These are phyloP conservation scores for Nasalis larvatus DNA, from an alignment of 2,113 vertebrate genomes.

Conservation along the genomic window DNA sequence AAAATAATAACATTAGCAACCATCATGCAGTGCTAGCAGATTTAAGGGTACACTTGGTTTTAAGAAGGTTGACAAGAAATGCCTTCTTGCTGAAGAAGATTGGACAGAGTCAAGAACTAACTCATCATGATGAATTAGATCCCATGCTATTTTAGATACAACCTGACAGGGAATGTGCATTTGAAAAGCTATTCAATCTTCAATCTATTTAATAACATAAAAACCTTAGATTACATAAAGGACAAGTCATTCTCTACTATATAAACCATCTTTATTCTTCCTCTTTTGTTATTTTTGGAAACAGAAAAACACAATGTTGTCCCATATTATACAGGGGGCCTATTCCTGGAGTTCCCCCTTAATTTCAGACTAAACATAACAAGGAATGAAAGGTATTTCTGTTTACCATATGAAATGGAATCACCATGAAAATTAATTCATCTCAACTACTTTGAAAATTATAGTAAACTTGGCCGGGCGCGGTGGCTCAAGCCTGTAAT, in stretches of 20 bases:
- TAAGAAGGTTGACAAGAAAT: conserved; percentile 38
- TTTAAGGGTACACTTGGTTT: not conserved
- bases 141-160: not conserved
- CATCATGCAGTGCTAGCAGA: not conserved
- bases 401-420: not conserved
- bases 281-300: not conserved
- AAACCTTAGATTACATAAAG: not conserved
- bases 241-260: not conserved
- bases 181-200: not conserved
- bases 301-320: not conserved
- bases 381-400: not conserved
- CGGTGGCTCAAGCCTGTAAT: too few relatives aligned
- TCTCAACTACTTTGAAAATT: not conserved
- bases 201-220: not conserved
- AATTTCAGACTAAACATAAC: not conserved
- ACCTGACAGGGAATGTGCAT: not conserved
- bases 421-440: not conserved
- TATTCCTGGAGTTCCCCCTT: not conserved
- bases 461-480: not conserved
- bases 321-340: not conserved
- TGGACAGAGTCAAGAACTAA: not conserved
- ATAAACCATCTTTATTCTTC: not conserved
- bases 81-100: not conserved
- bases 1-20: not conserved
- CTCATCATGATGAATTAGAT: not conserved